Evolutionary conservation across 2,888 invertebrate genomes (phyloP), one percentile per base, ranked within the genome.

Genomic region (Augiades crinisus): DNA sequence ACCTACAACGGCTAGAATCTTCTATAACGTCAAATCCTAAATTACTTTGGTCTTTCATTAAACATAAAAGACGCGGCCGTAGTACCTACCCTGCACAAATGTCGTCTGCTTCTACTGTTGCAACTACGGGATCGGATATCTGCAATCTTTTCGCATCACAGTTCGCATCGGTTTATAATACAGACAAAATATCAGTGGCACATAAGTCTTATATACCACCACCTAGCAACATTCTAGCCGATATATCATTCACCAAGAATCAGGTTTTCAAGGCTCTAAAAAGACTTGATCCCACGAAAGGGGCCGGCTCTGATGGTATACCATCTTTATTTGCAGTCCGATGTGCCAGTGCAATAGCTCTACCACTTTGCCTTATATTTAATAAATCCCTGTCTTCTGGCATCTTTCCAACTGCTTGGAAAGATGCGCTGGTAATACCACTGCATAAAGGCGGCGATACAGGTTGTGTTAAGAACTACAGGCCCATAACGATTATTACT

Each of bases 341-440:
- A 8, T 58, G 57, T 19, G 54, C 53, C 5, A 6, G 14, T 0
- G 16, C n/a, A 5, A 17, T 61, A 22, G 22, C 22, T 6, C 1
- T n/a, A 17, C 56, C 57, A 1, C 16, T 56, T 2, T 41, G 6
- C 1, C 16, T 46, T 6, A 57, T 60, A n/a, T 53, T 17, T 17
- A 54, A 57, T 5, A 49, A 40, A 27, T 61, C 58, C 3, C 41
- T 61, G 2, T n/a, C 13, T 8, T 40, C 47, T 8, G 57, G 57
- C 4, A 6, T 59, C 57, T 45, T n/a, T n/a, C 59, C 61, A 1
- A 27, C 24, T 2, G 13, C 7, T 1, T 59, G 60, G 60, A 62
- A 60, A 33, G n/a, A 10, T n/a, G 41, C 55, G 0, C 37, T 52
- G 24, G 49, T 60, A 6, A 49, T 59, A 2, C 59, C 58, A 2